Base-by-base conservation (phyloP, 2,113 vertebrate genomes). In the Thunnus thynnus region DNA sequence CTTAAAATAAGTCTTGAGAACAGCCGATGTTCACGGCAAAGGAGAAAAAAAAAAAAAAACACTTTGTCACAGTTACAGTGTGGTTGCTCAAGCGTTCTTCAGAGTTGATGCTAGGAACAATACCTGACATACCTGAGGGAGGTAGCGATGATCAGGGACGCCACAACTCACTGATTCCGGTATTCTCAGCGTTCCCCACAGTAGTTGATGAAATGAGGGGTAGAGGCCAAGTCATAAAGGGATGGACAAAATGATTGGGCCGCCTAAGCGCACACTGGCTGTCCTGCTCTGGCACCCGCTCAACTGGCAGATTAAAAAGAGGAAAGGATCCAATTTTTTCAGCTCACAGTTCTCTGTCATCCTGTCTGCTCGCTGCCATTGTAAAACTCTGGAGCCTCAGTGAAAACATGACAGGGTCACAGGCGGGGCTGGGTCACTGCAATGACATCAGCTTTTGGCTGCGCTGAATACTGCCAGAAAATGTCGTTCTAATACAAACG, bases 281-380 rank as follows among this genome's bases (percentile, higher is more conserved):
- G 86, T 92, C 91, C 84, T 83, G 87, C 48, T 13, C 90, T 94
- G 93, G 94, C 92, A 88, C 74, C 10, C 9, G 2, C 75, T 93
- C 93, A 94, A 84, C 68, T 93, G 90, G 92, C 90, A 92, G 88
- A 88, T 89, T 89, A 89, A 88, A 91, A 83, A 41, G 58, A 86
- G 76, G 70, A 82, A 83, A 85, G 58, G 65, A 88, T 90, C 87
- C 88, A 90, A 86, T 92, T 91, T 91, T 88, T 80, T 51, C 83
- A 78, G 80, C 86, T 88, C 77, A 8, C 46, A 61, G 88, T 58
- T 83, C 77, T 88, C 83, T 55, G 81, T 79, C 86, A 90, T 87
- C 71, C 76, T 56, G 73, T 73, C 68, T 83, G 57, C 48, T 82
- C 46, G 30, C 81, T 80, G 84, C 80, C 75, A 76, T 30, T 27